These are phyloP conservation scores for Lynx canadensis DNA, from an alignment of 2,113 vertebrate species.

Conservation along the genomic window DNA sequence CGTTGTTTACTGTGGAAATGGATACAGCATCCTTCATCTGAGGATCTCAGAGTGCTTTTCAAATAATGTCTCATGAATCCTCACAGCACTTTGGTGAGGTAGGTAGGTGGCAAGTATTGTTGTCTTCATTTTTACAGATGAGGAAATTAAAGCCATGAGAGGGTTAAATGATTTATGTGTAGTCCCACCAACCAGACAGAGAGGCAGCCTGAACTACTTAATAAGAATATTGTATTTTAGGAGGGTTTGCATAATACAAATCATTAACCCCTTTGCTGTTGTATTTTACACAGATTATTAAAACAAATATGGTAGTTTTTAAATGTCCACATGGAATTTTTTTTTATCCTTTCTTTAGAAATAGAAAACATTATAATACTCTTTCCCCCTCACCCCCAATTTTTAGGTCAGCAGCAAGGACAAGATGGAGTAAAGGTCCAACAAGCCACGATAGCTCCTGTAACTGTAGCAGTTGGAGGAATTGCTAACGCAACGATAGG, in stretches of 20 bases:
- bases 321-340: conserved; percentile 3
- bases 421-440: conserved; percentile 96
- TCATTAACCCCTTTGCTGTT: conserved; percentile 14
- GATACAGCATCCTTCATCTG: conserved; percentile 25
- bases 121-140: conserved; percentile 57
- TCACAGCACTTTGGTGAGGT: conserved; percentile 30
- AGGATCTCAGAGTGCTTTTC: conserved; percentile 56
- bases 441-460: conserved; percentile 93
- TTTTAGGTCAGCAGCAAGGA: conserved; percentile 95
- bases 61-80: conserved; percentile 14
- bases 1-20: conserved; percentile 45
- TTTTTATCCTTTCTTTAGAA: conserved; percentile 17
- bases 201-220: background rate
- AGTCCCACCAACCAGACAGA: background rate
- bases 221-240: conserved; percentile 35
- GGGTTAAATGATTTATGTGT: background rate
- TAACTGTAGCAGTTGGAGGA: conserved; percentile 95
- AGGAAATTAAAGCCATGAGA: conserved; percentile 42
- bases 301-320: conserved; percentile 7
- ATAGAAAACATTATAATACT: conserved; percentile 47
- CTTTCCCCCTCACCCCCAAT: conserved; percentile 1
- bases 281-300: background rate
- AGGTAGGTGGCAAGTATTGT: background rate
- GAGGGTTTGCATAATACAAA: background rate
- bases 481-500: conserved; percentile 93